phyloP scores from a whole-genome alignment of 2,113 vertebrate genomes.

The Bombycilla garrulus region DNA sequence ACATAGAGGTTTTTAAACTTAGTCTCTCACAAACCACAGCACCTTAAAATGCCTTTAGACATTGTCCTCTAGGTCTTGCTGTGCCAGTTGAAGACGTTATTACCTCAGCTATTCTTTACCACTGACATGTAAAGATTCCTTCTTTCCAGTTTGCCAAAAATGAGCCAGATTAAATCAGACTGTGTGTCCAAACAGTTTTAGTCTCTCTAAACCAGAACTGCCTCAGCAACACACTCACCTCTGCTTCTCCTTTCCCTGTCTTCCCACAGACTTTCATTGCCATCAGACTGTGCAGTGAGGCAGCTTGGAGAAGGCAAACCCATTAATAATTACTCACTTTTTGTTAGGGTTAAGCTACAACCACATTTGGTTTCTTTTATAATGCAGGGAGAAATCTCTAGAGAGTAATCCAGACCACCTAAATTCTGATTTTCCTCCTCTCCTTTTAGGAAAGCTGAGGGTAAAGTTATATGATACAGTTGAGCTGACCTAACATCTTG shows the following conservation, averaged over 20 bases:
- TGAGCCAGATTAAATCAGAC: not conserved
- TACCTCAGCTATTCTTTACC: not conserved
- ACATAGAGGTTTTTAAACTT: not conserved
- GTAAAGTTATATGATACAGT: not conserved
- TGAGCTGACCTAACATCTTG: not conserved
- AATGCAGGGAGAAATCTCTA: not conserved
- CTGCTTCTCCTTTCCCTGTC: not conserved
- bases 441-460: not conserved
- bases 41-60: not conserved
- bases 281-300: not conserved
- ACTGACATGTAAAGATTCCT: not conserved
- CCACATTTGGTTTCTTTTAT: not conserved
- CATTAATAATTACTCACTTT: not conserved
- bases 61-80: not conserved
- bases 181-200: not conserved
- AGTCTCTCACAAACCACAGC: not conserved
- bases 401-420: not conserved
- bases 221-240: not conserved
- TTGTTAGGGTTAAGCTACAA: not conserved
- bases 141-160: not conserved
- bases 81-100: not conserved
- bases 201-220: not conserved
- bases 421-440: conserved; percentile 2
- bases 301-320: not conserved
- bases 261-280: not conserved